Base-by-base conservation (phyloP, 2,113 vertebrate genomes). In the Arothron firmamentum region DNA sequence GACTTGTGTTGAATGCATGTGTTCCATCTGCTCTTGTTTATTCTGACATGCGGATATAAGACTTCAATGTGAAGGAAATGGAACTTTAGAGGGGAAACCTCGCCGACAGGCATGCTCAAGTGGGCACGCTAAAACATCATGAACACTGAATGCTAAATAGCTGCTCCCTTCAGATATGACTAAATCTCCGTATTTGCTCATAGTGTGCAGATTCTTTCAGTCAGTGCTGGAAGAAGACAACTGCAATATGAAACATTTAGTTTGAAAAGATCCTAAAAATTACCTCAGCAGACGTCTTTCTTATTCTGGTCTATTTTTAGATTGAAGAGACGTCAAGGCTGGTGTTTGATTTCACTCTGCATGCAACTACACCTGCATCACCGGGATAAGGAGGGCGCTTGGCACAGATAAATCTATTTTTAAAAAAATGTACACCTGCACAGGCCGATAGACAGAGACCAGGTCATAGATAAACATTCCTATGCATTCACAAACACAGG, bases 11-110 rank as follows among this genome's bases (percentile, higher is more conserved):
- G 16, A 16, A 47, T n/a, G n/a, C 45, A 47, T 18, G n/a, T 18
- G 47, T 49, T 49, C 47, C 62, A 66, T 78, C 65, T 70, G 67
- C 64, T 65, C 58, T 80, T 81, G 83, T 84, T 82, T 84, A 77
- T 87, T 84, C 80, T 83, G 70, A 75, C 67, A 74, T 79, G 69
- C 73, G 77, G 56, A 75, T 82, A 59, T 77, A 61, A 68, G 51
- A 77, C 74, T 81, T 82, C 78, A 83, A 85, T 83, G 85, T 1
- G 19, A 84, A 83, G 88, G 81, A 88, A 88, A 75, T 88, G 86
- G 86, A 90, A 88, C 69, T 79, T 84, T 75, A 63, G 62, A 56
- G 67, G 80, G 78, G 81, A 82, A 81, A 87, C 83, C 83, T 80
- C 75, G 71, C 15, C 74, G 51, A 55, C 31, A 51, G 56, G 52